Evolutionary conservation across 2,113 vertebrate species (phyloP).

Genomic region (Hylia prasina): DNA sequence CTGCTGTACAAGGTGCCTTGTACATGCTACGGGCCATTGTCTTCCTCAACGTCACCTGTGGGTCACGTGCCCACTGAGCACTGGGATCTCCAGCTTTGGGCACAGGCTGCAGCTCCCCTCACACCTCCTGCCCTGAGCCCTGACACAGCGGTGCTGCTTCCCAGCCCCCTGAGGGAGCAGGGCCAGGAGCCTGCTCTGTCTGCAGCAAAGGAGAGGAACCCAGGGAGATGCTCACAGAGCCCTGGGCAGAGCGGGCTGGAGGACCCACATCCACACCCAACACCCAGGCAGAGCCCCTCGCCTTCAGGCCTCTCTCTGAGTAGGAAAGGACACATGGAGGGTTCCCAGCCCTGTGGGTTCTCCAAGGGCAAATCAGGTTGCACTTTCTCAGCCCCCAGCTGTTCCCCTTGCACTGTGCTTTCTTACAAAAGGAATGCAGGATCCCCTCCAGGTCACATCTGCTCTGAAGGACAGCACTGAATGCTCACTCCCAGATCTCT

Average conservation of each 20-base stretch:
- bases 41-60: fast-evolving
- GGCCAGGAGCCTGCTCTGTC: not conserved
- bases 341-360: not conserved
- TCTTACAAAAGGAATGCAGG: not conserved
- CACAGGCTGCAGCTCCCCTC: not conserved
- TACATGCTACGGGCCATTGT: not conserved
- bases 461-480: not conserved
- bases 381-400: not conserved
- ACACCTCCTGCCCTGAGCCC: not conserved
- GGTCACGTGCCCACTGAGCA: not conserved
- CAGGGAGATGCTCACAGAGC: not conserved
- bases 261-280: not conserved
- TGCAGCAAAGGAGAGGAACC: not conserved
- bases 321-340: not conserved
- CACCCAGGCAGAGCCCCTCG: not conserved
- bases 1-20: not conserved
- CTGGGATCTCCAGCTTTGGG: not conserved
- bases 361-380: not conserved
- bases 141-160: not conserved
- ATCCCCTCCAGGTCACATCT: not conserved
- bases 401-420: not conserved
- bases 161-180: not conserved
- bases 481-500: not conserved
- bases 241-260: fast-evolving
- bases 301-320: not conserved